Conservation (phyloP, 2,113 vertebrate genomes). For the Bagarius yarrelli region DNA sequence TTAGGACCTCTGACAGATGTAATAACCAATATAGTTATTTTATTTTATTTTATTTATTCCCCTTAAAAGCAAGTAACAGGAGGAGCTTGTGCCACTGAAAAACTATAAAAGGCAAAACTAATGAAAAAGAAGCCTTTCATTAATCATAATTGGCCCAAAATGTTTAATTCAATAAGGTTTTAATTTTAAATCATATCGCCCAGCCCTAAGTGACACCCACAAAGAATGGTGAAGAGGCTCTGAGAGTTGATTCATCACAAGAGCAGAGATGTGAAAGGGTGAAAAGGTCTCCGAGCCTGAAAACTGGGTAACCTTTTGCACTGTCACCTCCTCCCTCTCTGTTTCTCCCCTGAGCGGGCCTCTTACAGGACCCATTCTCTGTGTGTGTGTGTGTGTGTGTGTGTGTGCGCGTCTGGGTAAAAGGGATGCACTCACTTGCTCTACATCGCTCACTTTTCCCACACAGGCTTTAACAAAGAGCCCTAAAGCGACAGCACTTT, state of each 20-base stretch:
- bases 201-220: constrained; percentile 3
- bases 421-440: constrained; percentile 53
- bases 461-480: constrained; percentile 49
- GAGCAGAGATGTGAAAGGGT: constrained; percentile 25
- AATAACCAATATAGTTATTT: too few relatives aligned
- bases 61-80: too few relatives aligned
- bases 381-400: constrained; percentile 30
- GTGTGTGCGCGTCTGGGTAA: constrained; percentile 44
- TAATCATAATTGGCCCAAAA: too few relatives aligned
- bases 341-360: constrained; percentile 41
- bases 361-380: constrained; percentile 50
- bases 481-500: constrained; percentile 51
- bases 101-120: too few relatives aligned
- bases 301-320: constrained; percentile 43
- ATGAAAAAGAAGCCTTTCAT: too few relatives aligned
- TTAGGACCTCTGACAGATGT: too few relatives aligned
- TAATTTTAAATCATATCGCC: too few relatives aligned
- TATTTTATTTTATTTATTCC: too few relatives aligned
- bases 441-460: constrained; percentile 49
- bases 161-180: too few relatives aligned
- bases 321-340: constrained; percentile 32
- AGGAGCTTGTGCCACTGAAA: too few relatives aligned
- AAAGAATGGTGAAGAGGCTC: constrained; percentile 17
- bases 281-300: constrained; percentile 37
- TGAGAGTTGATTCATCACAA: constrained; percentile 12